Base-by-base conservation (phyloP, 2,888 invertebrate species). In the Cheilosia grossa region DNA sequence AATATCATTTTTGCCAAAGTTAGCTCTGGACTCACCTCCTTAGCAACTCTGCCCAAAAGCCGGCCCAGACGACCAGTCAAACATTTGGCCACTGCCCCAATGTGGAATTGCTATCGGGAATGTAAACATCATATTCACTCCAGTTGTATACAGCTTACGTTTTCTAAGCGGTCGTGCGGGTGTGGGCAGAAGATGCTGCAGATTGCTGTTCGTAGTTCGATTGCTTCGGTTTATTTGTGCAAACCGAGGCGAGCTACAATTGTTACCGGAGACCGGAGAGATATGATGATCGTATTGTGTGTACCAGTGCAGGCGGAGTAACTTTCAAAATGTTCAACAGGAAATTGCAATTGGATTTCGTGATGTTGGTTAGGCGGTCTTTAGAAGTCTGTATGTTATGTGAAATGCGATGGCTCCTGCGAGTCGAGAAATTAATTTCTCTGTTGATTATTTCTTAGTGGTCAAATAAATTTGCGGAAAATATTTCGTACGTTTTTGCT, bases 381-480 rank as follows among this genome's bases (percentile, higher is more conserved):
- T 19, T 7, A 17, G 21, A 30, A 66, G 42, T 64, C 37, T 21
- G 54, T 40, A 63, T 42, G 30, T 42, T 30, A 19, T 53, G 21
- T 9, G 44, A 47, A 19, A 10, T 17, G 9, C 47, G 15, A 13
- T 24, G 13, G 5, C 21, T 63, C 42, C 61, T 53, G 24, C 27
- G 24, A 44, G 64, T 49, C 10, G 19, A 59, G 59, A 51, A 75
- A 44, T 44, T 54, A 44, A 59, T 69, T 56, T 51, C 58, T 37
- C 30, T 59, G 42, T 70, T 80, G 79, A 72, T 75, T 81, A 66
- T 66, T 80, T 85, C 67, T 47, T 30, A 30, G 74, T 67, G 87
- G 81, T 86, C 86, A 79, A 80, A 85, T 86, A 87, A 74, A 64
- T 75, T 89, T 87, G 88, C 82, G 88, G 87, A 89, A 89, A 49